Percentiles rank a stretch among this genome's conserved stretches.
phyloP scores from a whole-genome alignment of 2,113 vertebrate species.

The Antechinus flavipes region DNA sequence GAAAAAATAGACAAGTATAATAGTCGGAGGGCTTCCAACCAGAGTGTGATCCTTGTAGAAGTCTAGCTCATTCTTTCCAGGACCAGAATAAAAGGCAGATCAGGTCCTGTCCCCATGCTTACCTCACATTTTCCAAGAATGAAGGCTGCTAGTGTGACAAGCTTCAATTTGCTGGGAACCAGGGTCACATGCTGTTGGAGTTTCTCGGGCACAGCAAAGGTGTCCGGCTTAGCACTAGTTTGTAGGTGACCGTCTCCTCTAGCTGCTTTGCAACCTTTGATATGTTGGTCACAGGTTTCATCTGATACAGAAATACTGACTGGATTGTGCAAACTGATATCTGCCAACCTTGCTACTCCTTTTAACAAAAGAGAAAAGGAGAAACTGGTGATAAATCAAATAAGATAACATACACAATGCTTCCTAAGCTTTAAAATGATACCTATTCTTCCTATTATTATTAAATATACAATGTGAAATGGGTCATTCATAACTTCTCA shows the following conservation, averaged over 20 bases:
- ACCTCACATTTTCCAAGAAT: constrained; percentile 94
- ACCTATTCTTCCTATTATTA: not conserved
- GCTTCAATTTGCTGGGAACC: constrained; percentile 95
- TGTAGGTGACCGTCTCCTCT: not conserved
- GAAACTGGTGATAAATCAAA: not conserved
- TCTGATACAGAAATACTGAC: constrained; percentile 88
- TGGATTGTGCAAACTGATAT: constrained; percentile 91
- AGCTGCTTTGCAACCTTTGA: accelerated
- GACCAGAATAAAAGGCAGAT: not conserved
- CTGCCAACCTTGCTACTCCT: constrained; percentile 90
- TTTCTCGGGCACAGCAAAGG: constrained; percentile 90
- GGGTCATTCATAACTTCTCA: not conserved
- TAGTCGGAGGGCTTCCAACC: not conserved
- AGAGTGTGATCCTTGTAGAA: not conserved
- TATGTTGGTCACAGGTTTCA: constrained; percentile 37
- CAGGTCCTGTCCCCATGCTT: constrained; percentile 21
- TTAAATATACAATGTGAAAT: accelerated
- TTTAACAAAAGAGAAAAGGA: not conserved
- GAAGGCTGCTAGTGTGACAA: constrained; percentile 95
- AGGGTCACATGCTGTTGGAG: constrained; percentile 91
- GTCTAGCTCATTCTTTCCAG: not conserved
- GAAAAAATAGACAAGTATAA: not conserved
- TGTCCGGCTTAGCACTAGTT: constrained; percentile 62
- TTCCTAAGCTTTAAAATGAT: not conserved
- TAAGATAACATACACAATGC: not conserved